Evolutionary conservation across 2,113 vertebrate species (phyloP).

Genomic region (Zeus faber): DNA sequence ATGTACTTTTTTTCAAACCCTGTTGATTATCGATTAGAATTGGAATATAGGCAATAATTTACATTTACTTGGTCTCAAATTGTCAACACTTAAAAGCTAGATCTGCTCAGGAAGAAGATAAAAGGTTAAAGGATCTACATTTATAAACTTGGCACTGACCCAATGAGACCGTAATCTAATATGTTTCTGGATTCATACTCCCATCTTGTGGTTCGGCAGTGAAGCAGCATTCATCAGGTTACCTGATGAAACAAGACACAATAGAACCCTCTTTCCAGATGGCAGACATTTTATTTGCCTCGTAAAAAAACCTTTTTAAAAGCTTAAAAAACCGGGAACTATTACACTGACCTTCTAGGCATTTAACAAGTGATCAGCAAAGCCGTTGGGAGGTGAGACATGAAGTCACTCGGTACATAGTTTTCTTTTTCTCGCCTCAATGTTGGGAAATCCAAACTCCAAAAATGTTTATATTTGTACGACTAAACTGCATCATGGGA

Average conservation of each 20-base stretch:
- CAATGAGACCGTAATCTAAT: not conserved
- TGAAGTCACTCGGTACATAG: slow-evolving; percentile 7
- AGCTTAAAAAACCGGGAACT: slow-evolving; percentile 25
- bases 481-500: not conserved
- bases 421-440: slow-evolving; percentile 1
- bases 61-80: not conserved
- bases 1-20: no score
- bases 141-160: not conserved
- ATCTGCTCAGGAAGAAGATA: not conserved
- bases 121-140: not conserved
- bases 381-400: not conserved
- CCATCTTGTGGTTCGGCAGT: slow-evolving; percentile 58
- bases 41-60: not conserved
- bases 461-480: slow-evolving; percentile 32
- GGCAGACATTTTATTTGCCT: not conserved
- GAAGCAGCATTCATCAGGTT: slow-evolving; percentile 5
- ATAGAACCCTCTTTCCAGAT: not conserved
- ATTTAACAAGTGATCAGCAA: slow-evolving; percentile 17
- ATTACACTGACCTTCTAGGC: not conserved
- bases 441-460: no score
- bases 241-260: not conserved
- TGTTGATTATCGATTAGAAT: not conserved
- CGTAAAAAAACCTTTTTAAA: not conserved
- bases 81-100: not conserved
- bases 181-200: slow-evolving; percentile 27